These are phyloP conservation scores for Climacteris rufus DNA, from an alignment of 2,113 vertebrate species.

Conservation along the genomic window DNA sequence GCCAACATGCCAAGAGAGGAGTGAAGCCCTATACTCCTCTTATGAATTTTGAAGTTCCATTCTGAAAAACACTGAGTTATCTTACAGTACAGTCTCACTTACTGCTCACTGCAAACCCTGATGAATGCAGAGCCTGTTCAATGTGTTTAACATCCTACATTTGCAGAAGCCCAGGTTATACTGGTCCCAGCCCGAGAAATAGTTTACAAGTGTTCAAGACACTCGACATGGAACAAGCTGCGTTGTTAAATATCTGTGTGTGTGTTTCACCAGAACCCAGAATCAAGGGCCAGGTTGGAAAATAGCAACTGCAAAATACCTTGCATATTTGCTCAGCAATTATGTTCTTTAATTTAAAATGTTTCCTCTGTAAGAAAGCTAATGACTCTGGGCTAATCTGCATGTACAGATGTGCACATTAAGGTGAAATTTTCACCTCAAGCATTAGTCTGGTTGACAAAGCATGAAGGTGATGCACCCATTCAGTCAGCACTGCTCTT, in stretches of 20 bases:
- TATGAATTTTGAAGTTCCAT: neutral
- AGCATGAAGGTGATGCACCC: neutral
- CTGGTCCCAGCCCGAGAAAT: neutral
- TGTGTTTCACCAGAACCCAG: neutral
- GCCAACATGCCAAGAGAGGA: neutral
- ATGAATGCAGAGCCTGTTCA: neutral
- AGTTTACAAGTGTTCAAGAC: neutral
- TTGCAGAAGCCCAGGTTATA: neutral
- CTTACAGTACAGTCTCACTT: neutral
- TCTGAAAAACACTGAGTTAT: neutral
- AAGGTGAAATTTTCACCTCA: neutral
- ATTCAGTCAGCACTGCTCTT: neutral
- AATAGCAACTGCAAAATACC: neutral
- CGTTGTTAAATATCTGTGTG: neutral
- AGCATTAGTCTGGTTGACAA: neutral
- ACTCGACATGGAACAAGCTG: neutral
- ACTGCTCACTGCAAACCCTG: neutral
- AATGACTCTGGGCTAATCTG: neutral
- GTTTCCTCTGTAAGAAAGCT: neutral
- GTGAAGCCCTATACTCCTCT: neutral
- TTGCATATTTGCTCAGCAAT: slow-evolving; percentile 3
- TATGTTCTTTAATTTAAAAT: neutral
- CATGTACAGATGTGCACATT: neutral
- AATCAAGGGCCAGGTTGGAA: neutral
- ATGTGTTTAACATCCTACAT: neutral